Conservation (phyloP, 2,797 vertebrate genomes). For the Prunella strophiata region DNA sequence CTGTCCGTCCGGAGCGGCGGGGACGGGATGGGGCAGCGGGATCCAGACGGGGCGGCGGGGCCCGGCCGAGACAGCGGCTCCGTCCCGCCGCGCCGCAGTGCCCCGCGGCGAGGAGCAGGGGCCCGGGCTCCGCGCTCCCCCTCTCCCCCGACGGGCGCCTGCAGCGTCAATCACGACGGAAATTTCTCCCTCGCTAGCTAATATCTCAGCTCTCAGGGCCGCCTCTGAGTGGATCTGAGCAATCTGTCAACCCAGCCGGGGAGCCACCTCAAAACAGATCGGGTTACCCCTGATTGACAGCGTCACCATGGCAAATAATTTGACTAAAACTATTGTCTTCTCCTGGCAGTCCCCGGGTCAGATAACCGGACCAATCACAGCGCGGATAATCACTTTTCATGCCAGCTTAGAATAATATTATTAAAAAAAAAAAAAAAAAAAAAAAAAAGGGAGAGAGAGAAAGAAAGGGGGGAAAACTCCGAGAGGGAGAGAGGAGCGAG, state of each 20-base stretch:
- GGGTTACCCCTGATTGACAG: slow-evolving; percentile 97
- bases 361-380: slow-evolving; percentile 99
- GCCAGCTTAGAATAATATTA: slow-evolving; percentile 99
- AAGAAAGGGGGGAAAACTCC: slow-evolving; percentile 74
- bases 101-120: slow-evolving; percentile 71
- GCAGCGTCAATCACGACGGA: slow-evolving; percentile 75
- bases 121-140: slow-evolving; percentile 15
- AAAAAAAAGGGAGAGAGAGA: slow-evolving; percentile 73
- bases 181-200: slow-evolving; percentile 65
- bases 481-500: slow-evolving; percentile 75
- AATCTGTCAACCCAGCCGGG: slow-evolving; percentile 88
- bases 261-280: slow-evolving; percentile 95
- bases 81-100: slow-evolving; percentile 52
- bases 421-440: slow-evolving; percentile 84
- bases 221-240: slow-evolving; percentile 83
- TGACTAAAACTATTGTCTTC: slow-evolving; percentile 99
- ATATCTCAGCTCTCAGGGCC: slow-evolving; percentile 84
- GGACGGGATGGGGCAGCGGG: not conserved
- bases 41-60: not conserved
- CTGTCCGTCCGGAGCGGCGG: not conserved
- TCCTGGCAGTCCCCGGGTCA: slow-evolving; percentile 96
- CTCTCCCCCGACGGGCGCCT: slow-evolving; percentile 56
- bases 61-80: slow-evolving; percentile 52
- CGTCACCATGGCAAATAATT: slow-evolving; percentile 99
- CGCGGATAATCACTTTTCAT: slow-evolving; percentile 94